Conservation (phyloP, 2,888 invertebrate species). For the Drosophila siamana region DNA sequence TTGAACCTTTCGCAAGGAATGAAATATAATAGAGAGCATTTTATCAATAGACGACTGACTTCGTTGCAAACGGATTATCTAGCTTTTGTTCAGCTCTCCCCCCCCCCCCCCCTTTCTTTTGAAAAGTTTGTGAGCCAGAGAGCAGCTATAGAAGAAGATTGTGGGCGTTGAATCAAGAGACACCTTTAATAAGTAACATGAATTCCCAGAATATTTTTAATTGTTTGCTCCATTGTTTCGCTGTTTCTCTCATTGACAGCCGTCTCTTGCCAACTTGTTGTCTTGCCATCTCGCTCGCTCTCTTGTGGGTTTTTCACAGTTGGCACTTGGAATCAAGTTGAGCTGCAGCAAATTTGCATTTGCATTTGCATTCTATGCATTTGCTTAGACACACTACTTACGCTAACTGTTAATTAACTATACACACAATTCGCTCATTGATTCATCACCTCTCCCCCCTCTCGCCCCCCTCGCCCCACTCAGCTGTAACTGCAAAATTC, state of each 20-base stretch:
- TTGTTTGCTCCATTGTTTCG: neutral
- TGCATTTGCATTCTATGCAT: slow-evolving; percentile 39
- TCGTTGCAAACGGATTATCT: slow-evolving; percentile 13
- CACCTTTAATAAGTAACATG: neutral
- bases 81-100: neutral
- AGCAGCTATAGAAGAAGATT: no score
- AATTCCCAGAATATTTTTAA: neutral
- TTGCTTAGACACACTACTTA: slow-evolving; percentile 9
- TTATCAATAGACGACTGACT: slow-evolving; percentile 16
- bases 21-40: slow-evolving; percentile 6
- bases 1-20: slow-evolving; percentile 9
- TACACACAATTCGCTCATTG: slow-evolving; percentile 15
- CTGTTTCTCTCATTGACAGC: neutral
- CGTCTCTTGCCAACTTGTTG: neutral
- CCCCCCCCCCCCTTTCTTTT: no score
- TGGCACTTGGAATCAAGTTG: slow-evolving; percentile 38
- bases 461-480: neutral
- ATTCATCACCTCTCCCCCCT: slow-evolving; percentile 2
- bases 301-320: neutral
- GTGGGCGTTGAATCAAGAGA: neutral
- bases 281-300: neutral
- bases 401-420: slow-evolving; percentile 34
- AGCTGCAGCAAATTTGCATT: slow-evolving; percentile 49
- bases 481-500: slow-evolving; percentile 1
- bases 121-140: neutral